phyloP scores from a whole-genome alignment of 2,888 invertebrate species.

The Achlya flavicornis region DNA sequence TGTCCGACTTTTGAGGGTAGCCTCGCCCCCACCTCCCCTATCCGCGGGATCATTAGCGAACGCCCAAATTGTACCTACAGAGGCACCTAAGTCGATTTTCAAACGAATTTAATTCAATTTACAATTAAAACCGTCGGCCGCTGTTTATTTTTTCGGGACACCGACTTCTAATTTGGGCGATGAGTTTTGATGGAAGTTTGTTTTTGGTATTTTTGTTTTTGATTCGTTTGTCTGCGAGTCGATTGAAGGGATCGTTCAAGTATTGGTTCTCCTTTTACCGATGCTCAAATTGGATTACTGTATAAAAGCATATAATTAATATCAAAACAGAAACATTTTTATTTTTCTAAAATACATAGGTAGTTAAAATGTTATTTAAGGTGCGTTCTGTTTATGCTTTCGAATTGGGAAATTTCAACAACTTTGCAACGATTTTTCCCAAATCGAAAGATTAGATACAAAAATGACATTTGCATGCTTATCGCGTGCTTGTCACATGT shows the following conservation, averaged over 20 bases:
- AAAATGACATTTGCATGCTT: no score
- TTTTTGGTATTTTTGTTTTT: conserved; percentile 44
- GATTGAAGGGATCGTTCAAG: conserved; percentile 19
- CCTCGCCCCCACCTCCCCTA: conserved; percentile 26
- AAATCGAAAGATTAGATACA: no score
- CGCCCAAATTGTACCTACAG: conserved; percentile 53
- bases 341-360: no score
- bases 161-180: conserved; percentile 61
- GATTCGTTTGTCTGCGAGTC: conserved; percentile 39
- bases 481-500: no score
- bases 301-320: no score
- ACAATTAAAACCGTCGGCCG: conserved; percentile 70
- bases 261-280: conserved; percentile 12
- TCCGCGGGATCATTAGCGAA: conserved; percentile 62
- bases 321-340: no score
- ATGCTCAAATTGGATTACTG: not conserved
- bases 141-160: conserved; percentile 72
- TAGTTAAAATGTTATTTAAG: no score
- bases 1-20: conserved; percentile 57
- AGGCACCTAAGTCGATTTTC: conserved; percentile 69
- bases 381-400: no score
- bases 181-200: conserved; percentile 54
- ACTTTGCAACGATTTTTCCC: no score
- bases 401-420: no score
- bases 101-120: conserved; percentile 77